Evolutionary conservation across 2,888 invertebrate species (phyloP).

Genomic region (Leptinotarsa rubiginosa): DNA sequence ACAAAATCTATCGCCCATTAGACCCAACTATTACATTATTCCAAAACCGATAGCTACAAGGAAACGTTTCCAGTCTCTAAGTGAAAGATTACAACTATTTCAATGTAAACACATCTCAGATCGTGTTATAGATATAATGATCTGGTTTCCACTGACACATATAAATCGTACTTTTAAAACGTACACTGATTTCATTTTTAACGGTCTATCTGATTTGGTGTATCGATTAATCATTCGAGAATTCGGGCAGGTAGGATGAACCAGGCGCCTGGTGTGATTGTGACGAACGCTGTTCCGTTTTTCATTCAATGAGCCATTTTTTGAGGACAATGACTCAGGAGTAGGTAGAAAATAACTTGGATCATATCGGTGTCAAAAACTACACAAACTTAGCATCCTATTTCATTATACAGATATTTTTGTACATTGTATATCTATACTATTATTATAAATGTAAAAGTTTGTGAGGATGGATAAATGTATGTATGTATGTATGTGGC

Average conservation of each 20-base stretch:
- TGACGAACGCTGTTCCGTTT: background rate
- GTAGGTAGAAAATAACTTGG: background rate
- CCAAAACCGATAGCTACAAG: constrained; percentile 30
- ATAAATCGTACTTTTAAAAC: constrained; percentile 50
- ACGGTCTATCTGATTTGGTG: constrained; percentile 32
- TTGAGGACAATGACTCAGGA: background rate
- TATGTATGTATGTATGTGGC: too few relatives aligned
- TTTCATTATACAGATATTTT: too few relatives aligned
- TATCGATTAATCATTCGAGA: constrained; percentile 36
- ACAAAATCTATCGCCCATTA: constrained; percentile 39
- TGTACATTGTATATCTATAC: too few relatives aligned
- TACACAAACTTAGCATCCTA: too few relatives aligned
- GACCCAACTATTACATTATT: constrained; percentile 27
- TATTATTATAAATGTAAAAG: too few relatives aligned
- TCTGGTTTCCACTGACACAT: constrained; percentile 47
- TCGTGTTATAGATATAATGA: constrained; percentile 52
- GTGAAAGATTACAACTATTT: constrained; percentile 43
- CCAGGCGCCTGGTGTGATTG: background rate
- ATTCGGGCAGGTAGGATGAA: constrained; percentile 27
- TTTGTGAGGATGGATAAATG: too few relatives aligned
- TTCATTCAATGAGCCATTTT: too few relatives aligned
- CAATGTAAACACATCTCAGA: constrained; percentile 50
- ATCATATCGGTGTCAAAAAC: too few relatives aligned
- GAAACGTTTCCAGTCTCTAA: constrained; percentile 24
- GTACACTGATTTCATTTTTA: constrained; percentile 49